These are phyloP conservation scores for Platerodrilus igneus DNA, from an alignment of 2,888 invertebrate genomes.

Conservation along the genomic window DNA sequence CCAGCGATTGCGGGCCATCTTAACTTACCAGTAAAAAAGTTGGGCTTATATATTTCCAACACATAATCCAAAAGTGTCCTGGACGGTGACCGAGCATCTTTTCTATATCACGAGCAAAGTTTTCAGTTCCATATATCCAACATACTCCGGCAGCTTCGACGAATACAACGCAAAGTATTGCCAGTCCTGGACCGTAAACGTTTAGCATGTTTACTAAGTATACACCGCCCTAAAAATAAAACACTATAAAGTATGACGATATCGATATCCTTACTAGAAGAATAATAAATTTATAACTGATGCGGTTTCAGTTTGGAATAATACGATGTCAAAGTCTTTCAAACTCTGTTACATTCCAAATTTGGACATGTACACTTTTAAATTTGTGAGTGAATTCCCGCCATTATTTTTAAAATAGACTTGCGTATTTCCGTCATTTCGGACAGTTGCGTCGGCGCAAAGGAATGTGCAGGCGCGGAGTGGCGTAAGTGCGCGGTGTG, in stretches of 20 bases:
- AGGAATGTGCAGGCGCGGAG: no score
- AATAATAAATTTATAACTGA: not conserved
- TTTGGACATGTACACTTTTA: no score
- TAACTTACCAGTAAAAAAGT: constrained; percentile 71
- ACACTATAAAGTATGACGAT: not conserved
- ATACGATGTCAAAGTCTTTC: not conserved
- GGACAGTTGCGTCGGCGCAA: no score
- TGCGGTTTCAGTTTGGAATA: not conserved
- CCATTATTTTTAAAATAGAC: no score
- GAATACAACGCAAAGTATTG: constrained; percentile 86
- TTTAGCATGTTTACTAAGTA: constrained; percentile 83
- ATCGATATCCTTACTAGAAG: not conserved
- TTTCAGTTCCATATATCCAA: constrained; percentile 83
- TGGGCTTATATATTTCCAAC: constrained; percentile 86
- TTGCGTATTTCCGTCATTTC: no score
- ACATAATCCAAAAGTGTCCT: constrained; percentile 73
- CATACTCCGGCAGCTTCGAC: constrained; percentile 86
- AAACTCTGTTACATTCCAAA: no score
- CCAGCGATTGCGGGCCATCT: no score
- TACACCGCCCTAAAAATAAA: constrained; percentile 68
- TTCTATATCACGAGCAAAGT: constrained; percentile 74
- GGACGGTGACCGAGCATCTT: constrained; percentile 79
- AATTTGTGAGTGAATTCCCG: no score
- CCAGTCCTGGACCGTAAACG: constrained; percentile 81
- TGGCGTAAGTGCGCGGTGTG: no score